Conservation (phyloP, 2,113 vertebrate species). For the Neolamprologus caudopunctatus region DNA sequence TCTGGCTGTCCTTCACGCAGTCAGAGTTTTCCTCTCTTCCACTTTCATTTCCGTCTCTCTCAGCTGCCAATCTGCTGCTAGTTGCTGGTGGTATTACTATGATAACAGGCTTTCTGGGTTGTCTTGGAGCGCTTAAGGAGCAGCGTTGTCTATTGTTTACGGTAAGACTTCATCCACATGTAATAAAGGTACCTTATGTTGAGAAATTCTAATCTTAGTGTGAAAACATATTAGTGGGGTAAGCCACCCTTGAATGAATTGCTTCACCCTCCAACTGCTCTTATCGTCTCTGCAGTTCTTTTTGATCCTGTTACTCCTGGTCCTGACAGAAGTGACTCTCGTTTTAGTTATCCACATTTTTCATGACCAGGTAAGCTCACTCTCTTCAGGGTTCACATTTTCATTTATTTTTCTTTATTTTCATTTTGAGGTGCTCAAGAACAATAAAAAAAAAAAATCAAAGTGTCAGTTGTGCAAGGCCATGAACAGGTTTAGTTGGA, state of each 20-base stretch:
- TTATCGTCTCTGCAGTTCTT: conserved; percentile 71
- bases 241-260: neutral
- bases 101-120: conserved; percentile 82
- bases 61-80: conserved; percentile 77
- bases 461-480: neutral
- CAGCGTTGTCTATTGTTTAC: conserved; percentile 77
- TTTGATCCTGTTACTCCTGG: conserved; percentile 75
- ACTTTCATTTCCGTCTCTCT: conserved; percentile 78
- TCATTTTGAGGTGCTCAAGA: neutral
- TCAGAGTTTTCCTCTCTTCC: conserved; percentile 79
- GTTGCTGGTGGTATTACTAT: conserved; percentile 78
- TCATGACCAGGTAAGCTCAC: conserved; percentile 70
- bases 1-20: conserved; percentile 81
- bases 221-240: neutral
- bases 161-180: conserved; percentile 49
- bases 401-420: neutral
- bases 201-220: neutral
- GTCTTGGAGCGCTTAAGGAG: conserved; percentile 79
- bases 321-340: conserved; percentile 73
- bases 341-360: conserved; percentile 70
- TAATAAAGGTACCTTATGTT: neutral
- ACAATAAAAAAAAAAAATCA: neutral
- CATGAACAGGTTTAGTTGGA: neutral
- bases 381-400: neutral
- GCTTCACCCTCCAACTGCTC: neutral